A percentile compares a stretch with the other conserved stretches of the same genome.
Evolutionary conservation across 2,888 invertebrate genomes (phyloP).

Genomic region (Eupithecia subfuscata): DNA sequence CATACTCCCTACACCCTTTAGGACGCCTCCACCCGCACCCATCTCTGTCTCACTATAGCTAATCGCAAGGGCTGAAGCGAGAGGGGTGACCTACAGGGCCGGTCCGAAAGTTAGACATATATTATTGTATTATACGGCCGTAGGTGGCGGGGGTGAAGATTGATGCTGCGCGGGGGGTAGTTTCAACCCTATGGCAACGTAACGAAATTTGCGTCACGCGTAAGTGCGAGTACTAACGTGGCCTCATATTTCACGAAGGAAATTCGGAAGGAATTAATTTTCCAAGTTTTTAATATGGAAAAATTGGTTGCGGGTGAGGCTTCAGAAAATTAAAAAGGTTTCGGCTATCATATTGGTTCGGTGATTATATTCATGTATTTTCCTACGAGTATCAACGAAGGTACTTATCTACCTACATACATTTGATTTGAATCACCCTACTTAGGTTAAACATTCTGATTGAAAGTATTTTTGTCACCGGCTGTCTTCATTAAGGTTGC

Average conservation of each 20-base stretch:
- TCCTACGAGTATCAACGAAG: neutral
- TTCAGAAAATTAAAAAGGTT: conserved; percentile 72
- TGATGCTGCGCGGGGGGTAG: conserved; percentile 79
- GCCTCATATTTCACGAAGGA: conserved; percentile 79
- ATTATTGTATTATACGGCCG: conserved; percentile 83
- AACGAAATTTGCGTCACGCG: conserved; percentile 79
- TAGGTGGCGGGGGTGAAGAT: conserved; percentile 83
- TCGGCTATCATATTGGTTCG: conserved; percentile 51
- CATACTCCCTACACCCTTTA: conserved; percentile 83
- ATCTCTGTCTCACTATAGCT: conserved; percentile 55
- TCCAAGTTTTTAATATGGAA: conserved; percentile 75
- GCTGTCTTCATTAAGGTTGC: too few relatives aligned
- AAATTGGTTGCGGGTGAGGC: conserved; percentile 65
- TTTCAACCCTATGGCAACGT: conserved; percentile 81
- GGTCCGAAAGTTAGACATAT: conserved; percentile 84
- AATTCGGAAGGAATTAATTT: conserved; percentile 80
- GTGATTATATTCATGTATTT: conserved; percentile 26
- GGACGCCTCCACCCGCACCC: conserved; percentile 75
- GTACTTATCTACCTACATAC: neutral
- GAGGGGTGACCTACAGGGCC: conserved; percentile 78
- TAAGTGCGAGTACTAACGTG: conserved; percentile 64
- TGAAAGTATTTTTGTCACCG: neutral
- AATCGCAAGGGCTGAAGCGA: conserved; percentile 50
- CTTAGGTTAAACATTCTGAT: neutral
- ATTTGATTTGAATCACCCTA: neutral